Evolutionary conservation across 92 coral and sea anemone genomes (phyloP).

Genomic region (Scolanthus callimorphus): DNA sequence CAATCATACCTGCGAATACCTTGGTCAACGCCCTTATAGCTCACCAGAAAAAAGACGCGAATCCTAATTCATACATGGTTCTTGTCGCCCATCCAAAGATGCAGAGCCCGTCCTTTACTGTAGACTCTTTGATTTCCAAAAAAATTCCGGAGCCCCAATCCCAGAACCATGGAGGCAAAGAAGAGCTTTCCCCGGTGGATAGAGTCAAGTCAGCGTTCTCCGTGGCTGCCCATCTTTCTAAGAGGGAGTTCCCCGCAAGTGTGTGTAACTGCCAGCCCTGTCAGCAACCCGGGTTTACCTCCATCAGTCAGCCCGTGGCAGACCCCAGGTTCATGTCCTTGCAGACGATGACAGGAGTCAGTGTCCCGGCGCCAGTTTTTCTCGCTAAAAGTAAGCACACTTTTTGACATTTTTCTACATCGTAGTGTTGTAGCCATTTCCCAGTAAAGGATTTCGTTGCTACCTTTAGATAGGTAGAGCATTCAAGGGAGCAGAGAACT

Average conservation of each 20-base stretch:
- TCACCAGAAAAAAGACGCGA: too few species aligned
- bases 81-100: slow-evolving; percentile 24
- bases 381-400: slow-evolving; percentile 75
- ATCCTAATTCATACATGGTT: slow-evolving; percentile 14
- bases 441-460: too few species aligned
- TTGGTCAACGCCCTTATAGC: background rate
- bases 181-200: slow-evolving; percentile 25
- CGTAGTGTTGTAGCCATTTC: too few species aligned
- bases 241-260: slow-evolving; percentile 66
- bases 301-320: slow-evolving; percentile 59
- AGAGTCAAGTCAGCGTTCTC: slow-evolving; percentile 75
- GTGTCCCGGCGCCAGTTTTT: slow-evolving; percentile 66
- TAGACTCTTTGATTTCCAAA: slow-evolving; percentile 82
- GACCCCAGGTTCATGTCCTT: slow-evolving; percentile 72
- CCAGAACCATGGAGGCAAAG: slow-evolving; percentile 22
- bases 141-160: slow-evolving; percentile 38
- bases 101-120: slow-evolving; percentile 65
- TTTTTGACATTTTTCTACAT: too few species aligned
- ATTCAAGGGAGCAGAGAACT: too few species aligned
- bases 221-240: slow-evolving; percentile 56
- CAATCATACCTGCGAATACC: slow-evolving; percentile 6
- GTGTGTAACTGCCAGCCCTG: slow-evolving; percentile 90
- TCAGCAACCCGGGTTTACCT: slow-evolving; percentile 72
- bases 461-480: too few species aligned
- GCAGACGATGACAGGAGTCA: slow-evolving; percentile 66